Percentiles rank a stretch among this genome's conserved stretches.
phyloP scores from a whole-genome alignment of 1,140 invertebrate species.

The Drosophila subpulchrella region DNA sequence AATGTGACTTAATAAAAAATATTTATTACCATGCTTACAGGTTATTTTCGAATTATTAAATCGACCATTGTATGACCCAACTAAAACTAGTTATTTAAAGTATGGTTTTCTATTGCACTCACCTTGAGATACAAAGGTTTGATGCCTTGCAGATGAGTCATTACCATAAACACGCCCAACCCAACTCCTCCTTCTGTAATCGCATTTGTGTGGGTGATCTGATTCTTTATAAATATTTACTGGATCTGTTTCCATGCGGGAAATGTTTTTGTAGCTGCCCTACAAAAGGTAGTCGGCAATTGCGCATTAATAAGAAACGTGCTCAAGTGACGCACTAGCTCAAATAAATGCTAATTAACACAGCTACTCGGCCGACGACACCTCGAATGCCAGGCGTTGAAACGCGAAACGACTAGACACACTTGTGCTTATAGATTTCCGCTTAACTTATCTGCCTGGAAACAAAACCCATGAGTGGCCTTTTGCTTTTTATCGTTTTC shows the following conservation, averaged over 20 bases:
- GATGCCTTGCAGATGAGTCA: not conserved
- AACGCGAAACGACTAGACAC: slow-evolving; percentile 20
- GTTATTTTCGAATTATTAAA: not conserved
- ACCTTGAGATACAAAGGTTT: not conserved
- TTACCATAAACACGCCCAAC: not conserved
- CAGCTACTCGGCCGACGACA: slow-evolving; percentile 29
- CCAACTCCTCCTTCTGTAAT: slow-evolving; percentile 11
- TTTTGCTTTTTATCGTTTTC: slow-evolving; percentile 43
- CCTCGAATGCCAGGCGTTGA: not conserved
- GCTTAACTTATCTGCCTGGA: slow-evolving; percentile 17
- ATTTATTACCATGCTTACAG: not conserved
- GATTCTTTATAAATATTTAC: slow-evolving; percentile 16
- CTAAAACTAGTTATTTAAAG: not conserved
- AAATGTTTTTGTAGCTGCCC: slow-evolving; percentile 9
- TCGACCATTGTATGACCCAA: not conserved
- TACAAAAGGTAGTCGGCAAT: slow-evolving; percentile 18
- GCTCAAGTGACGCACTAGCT: slow-evolving; percentile 38
- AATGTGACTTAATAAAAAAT: not conserved
- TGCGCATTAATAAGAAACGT: slow-evolving; percentile 47
- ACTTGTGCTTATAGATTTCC: slow-evolving; percentile 13
- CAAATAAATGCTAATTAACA: slow-evolving; percentile 35
- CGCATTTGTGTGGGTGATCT: not conserved
- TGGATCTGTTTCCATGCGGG: slow-evolving; percentile 19
- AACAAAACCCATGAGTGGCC: slow-evolving; percentile 5
- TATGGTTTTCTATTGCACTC: not conserved